Percentiles rank a stretch among this genome's conserved stretches.
phyloP scores from a whole-genome alignment of 2,113 vertebrate species.

The Orycteropus afer region DNA sequence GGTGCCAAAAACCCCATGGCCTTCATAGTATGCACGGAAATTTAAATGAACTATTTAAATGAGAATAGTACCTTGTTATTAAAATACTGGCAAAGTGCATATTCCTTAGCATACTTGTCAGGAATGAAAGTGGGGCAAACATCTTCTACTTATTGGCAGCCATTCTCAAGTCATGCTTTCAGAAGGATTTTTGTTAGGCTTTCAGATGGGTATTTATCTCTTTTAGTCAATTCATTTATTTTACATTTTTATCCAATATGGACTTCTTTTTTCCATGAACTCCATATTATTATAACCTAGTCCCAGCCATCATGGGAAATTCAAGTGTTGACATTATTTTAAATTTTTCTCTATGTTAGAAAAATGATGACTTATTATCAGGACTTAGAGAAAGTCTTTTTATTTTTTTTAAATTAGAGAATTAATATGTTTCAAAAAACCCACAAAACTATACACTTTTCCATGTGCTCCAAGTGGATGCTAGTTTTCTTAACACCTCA shows the following conservation, averaged over 20 bases:
- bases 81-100: neutral
- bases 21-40: neutral
- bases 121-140: conserved; percentile 52
- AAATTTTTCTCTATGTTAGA: neutral
- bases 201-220: neutral
- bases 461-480: neutral
- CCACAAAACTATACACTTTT: neutral
- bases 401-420: neutral
- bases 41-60: neutral
- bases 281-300: neutral
- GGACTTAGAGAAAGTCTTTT: neutral
- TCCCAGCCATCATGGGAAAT: neutral
- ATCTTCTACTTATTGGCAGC: neutral
- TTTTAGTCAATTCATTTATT: conserved; percentile 17
- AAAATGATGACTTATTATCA: neutral
- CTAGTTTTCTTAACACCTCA: neutral
- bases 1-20: neutral
- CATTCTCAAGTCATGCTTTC: neutral
- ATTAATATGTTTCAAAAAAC: neutral
- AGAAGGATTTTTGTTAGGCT: neutral
- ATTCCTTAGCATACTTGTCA: neutral
- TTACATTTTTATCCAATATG: neutral
- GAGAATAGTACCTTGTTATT: neutral
- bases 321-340: neutral
- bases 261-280: neutral